A percentile compares a stretch with the other conserved stretches of the same genome.
phyloP scores from a whole-genome alignment of 2,888 invertebrate species.

The Tetragonula carbonaria region DNA sequence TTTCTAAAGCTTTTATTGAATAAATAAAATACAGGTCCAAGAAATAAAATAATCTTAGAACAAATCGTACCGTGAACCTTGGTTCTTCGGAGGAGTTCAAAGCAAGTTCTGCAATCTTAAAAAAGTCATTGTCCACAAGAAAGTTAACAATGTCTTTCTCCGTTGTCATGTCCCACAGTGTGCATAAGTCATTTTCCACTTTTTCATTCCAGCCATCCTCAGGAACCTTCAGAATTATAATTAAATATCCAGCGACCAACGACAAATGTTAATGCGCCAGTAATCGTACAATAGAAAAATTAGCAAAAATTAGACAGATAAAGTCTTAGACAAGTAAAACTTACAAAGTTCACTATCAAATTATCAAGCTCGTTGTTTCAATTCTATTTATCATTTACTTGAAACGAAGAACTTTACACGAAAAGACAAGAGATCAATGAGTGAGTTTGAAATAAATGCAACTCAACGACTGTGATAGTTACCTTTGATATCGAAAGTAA shows the following conservation, averaged over 20 bases:
- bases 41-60: neutral
- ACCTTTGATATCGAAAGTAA: slow-evolving; percentile 79
- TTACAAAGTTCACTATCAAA: too few species aligned
- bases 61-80: slow-evolving; percentile 85
- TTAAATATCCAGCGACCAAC: neutral
- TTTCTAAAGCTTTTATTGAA: slow-evolving; percentile 29
- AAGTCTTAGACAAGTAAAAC: too few species aligned
- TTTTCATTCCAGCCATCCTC: slow-evolving; percentile 86
- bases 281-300: too few species aligned
- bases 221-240: slow-evolving; percentile 74
- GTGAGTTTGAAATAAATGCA: neutral
- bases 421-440: too few species aligned
- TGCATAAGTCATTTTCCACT: slow-evolving; percentile 90
- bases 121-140: slow-evolving; percentile 88
- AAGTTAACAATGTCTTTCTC: slow-evolving; percentile 91
- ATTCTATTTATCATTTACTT: too few species aligned
- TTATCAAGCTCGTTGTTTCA: too few species aligned
- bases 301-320: too few species aligned
- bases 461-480: neutral
- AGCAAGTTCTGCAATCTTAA: slow-evolving; percentile 87
- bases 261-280: neutral
- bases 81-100: slow-evolving; percentile 86
- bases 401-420: neutral
- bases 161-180: slow-evolving; percentile 94
- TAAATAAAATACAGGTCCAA: slow-evolving; percentile 29